Base-by-base conservation (phyloP, 2,888 invertebrate genomes). In the Apamea epomidion region DNA sequence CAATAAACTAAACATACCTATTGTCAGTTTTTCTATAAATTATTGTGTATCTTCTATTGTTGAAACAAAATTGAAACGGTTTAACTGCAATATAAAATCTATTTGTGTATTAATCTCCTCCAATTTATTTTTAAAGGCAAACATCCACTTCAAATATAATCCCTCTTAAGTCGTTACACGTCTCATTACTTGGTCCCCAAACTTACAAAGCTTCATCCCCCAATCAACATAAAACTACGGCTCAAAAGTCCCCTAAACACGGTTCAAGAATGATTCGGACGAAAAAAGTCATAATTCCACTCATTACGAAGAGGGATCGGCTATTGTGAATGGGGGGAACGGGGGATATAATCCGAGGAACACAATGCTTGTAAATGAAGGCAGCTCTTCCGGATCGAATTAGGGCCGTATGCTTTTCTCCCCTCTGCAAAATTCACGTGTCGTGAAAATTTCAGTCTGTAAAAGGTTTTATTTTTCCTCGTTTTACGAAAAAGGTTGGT, bases 251-350 rank as follows among this genome's bases (percentile, higher is more conserved):
- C 87, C 87, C 82, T 84, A 79, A 89, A 86, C 71, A 79, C 69
- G 88, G 91, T 91, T 93, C 90, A 92, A 90, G 91, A 92, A 91
- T 92, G 91, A 93, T 93, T 93, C 88, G 88, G 89, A 91, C 88
- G 91, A 89, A 93, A 93, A 94, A 95, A 95, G 92, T 93, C 95
- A 93, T 95, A 95, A 95, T 95, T 94, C 95, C 94, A 90, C 95
- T 95, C 93, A 93, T 94, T 95, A 93, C 90, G 91, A 91, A 88
- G 90, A 91, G 87, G 89, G 90, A 88, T 90, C 90, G 90, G 85
- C 88, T 90, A 90, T 90, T 91, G 91, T 90, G 90, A 89, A 87
- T 81, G 82, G 83, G 84, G 89, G 89, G 91, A 90, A 81, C 82
- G 85, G 89, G 90, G 91, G 90, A 85, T 86, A 91, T 95, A 94